phyloP scores from a whole-genome alignment of 2,888 invertebrate species.

The Cantharis nigra region DNA sequence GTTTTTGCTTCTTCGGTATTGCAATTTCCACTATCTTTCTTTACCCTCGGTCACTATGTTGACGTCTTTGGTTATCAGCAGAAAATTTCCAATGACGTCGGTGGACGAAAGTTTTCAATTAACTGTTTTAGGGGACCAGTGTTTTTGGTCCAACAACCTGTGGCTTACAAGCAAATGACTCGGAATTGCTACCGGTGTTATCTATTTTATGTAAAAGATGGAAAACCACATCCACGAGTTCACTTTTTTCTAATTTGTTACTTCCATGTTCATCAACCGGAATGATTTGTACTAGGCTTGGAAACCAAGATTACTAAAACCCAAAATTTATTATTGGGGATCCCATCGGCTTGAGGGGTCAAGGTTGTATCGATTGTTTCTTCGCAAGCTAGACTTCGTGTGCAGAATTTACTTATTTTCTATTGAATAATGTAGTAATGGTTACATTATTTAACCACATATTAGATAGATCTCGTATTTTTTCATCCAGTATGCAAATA shows the following conservation, averaged over 20 bases:
- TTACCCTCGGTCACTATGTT: too few species aligned
- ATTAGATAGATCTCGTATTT: background rate
- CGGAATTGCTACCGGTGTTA: background rate
- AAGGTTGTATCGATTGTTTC: background rate
- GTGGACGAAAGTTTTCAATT: too few species aligned
- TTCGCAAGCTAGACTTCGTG: background rate
- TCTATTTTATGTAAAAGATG: background rate
- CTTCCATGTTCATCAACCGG: background rate
- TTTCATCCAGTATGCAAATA: background rate
- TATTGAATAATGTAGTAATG: background rate
- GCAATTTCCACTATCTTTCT: too few species aligned
- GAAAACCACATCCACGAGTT: background rate
- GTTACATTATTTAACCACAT: background rate
- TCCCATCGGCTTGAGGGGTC: too few species aligned
- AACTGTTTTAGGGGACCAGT: background rate
- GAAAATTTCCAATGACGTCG: too few species aligned
- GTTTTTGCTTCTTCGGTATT: background rate
- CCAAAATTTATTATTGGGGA: too few species aligned
- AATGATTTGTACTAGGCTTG: background rate
- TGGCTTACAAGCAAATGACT: background rate
- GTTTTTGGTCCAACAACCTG: background rate
- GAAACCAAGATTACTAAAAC: too few species aligned
- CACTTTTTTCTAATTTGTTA: background rate
- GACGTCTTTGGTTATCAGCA: too few species aligned
- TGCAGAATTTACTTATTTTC: background rate